These are phyloP conservation scores for Nymphalis polychloros DNA, from an alignment of 2,888 invertebrate genomes.

Conservation along the genomic window DNA sequence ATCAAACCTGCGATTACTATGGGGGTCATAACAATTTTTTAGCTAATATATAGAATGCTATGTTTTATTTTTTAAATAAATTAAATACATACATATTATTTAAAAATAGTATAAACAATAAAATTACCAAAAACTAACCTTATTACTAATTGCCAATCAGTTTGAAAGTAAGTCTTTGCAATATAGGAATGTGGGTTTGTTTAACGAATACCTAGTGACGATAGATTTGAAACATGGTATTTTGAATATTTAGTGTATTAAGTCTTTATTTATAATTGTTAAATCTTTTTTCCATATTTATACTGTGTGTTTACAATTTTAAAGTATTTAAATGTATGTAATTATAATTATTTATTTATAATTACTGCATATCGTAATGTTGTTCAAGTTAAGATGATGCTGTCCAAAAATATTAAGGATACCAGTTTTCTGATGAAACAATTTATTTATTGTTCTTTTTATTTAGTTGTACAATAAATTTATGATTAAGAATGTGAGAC, in stretches of 20 bases:
- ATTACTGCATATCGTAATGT: too few species aligned
- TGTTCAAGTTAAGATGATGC: background rate
- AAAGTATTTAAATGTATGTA: background rate
- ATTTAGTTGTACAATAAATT: background rate
- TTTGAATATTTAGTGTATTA: conserved; percentile 17
- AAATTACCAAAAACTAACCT: background rate
- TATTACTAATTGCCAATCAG: background rate
- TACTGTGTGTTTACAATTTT: conserved; percentile 16
- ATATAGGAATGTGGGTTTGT: conserved; percentile 17
- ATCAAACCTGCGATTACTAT: conserved; percentile 15
- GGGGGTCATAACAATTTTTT: background rate
- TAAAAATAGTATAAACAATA: conserved; percentile 7
- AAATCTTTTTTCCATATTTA: conserved; percentile 26
- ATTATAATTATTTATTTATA: background rate
- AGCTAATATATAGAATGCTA: background rate
- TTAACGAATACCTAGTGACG: conserved; percentile 16
- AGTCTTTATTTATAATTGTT: conserved; percentile 25
- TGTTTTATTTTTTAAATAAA: background rate
- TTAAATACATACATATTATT: background rate
- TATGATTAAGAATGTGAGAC: background rate
- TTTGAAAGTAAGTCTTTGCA: conserved; percentile 1
- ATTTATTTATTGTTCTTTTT: background rate
- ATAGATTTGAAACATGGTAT: background rate
- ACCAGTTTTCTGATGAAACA: too few species aligned
- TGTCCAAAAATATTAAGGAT: background rate